A percentile compares a stretch with the other conserved stretches of the same genome.
Conservation (phyloP, 2,888 invertebrate genomes). For the Meiosimyza decipiens region DNA sequence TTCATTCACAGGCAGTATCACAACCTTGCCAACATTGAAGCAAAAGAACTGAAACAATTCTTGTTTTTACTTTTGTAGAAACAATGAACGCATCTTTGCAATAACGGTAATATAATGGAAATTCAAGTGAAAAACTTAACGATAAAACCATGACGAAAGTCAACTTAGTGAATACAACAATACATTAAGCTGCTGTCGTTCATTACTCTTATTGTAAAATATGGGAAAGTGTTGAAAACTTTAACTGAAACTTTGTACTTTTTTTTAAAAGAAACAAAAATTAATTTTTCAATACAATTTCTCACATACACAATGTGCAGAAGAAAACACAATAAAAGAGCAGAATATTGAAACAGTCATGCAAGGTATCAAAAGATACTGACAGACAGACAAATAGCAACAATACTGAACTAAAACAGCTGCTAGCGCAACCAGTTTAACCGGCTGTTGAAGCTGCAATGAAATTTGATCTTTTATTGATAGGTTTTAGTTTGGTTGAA, state of each 20-base stretch:
- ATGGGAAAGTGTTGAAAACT: conserved; percentile 6
- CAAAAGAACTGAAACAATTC: too few relatives aligned
- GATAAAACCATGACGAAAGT: too few relatives aligned
- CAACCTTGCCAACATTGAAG: too few relatives aligned
- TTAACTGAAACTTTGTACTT: background rate
- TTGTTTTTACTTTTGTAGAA: too few relatives aligned
- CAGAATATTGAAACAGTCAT: background rate
- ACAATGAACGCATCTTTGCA: too few relatives aligned
- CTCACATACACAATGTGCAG: background rate
- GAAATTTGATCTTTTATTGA: conserved; percentile 33
- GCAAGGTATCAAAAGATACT: background rate
- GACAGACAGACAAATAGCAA: conserved; percentile 8
- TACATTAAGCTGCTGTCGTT: too few relatives aligned
- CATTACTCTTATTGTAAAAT: background rate
- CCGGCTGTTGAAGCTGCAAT: conserved; percentile 37
- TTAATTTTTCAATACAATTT: background rate
- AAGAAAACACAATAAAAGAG: background rate
- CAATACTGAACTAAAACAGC: conserved; percentile 30
- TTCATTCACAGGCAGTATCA: too few relatives aligned
- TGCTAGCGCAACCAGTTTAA: conserved; percentile 35
- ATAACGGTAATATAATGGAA: too few relatives aligned
- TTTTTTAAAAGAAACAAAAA: too few relatives aligned
- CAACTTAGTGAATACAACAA: too few relatives aligned
- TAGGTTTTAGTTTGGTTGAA: background rate
- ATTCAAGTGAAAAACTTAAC: too few relatives aligned